Conservation (phyloP, 2,113 vertebrate genomes). For the Lepisosteus oculatus region DNA sequence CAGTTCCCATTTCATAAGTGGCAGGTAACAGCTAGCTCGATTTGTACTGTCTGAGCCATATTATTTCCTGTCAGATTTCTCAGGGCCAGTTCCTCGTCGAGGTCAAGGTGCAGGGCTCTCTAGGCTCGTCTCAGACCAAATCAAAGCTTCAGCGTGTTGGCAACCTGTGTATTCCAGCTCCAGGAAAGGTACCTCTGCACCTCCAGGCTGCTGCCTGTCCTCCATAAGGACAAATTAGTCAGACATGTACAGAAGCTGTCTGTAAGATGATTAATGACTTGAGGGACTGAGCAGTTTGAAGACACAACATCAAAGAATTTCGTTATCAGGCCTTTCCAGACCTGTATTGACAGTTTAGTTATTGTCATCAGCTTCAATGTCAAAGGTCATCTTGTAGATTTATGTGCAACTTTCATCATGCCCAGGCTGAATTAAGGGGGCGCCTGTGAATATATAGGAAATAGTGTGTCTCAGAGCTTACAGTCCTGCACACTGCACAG, state of each 20-base stretch:
- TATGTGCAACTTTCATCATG: no score
- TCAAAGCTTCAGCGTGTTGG: slow-evolving; percentile 50
- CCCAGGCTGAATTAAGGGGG: no score
- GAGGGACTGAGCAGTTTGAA: slow-evolving; percentile 64
- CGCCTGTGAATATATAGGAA: no score
- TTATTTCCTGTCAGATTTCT: slow-evolving; percentile 48
- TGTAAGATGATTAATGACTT: slow-evolving; percentile 89
- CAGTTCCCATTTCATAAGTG: not conserved
- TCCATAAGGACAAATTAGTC: slow-evolving; percentile 68
- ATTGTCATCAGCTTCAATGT: slow-evolving; percentile 43
- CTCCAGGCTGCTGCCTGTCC: slow-evolving; percentile 53
- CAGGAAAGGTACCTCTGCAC: slow-evolving; percentile 29
- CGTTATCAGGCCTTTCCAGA: slow-evolving; percentile 16
- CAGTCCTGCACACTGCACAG: no score
- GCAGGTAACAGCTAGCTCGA: slow-evolving; percentile 33
- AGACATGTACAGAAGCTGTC: slow-evolving; percentile 67
- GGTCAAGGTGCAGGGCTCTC: slow-evolving; percentile 36
- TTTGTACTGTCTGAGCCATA: slow-evolving; percentile 35
- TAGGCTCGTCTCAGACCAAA: slow-evolving; percentile 29
- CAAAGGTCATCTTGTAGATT: slow-evolving; percentile 22
- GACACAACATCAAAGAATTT: slow-evolving; percentile 3
- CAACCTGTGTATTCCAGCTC: slow-evolving; percentile 27
- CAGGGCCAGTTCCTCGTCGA: slow-evolving; percentile 22
- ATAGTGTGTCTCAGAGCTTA: no score
- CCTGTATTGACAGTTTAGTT: slow-evolving; percentile 53